Percentiles rank a stretch among this genome's conserved stretches.
Conservation (phyloP, 2,797 vertebrate genomes). For the Onychomys leucogaster region DNA sequence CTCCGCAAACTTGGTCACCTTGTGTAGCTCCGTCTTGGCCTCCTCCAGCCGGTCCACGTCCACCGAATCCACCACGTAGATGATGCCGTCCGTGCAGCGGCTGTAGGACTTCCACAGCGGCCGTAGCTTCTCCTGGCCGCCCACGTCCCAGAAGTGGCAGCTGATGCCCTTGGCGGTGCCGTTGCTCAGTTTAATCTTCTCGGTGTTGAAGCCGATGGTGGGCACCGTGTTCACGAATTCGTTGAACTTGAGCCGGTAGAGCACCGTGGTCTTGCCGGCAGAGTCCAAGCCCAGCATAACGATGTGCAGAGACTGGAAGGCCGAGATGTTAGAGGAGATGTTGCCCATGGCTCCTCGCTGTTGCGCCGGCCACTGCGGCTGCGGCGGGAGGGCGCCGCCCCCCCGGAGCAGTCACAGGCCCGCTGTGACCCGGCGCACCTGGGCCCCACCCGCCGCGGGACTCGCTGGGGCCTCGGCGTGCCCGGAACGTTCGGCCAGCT, state of each 20-base stretch:
- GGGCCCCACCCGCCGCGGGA: slow-evolving; percentile 56
- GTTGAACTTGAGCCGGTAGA: slow-evolving; percentile 97
- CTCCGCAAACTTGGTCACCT: slow-evolving; percentile 97
- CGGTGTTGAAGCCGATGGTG: slow-evolving; percentile 99
- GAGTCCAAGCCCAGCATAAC: slow-evolving; percentile 99
- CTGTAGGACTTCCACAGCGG: slow-evolving; percentile 99
- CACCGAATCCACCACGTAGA: slow-evolving; percentile 99
- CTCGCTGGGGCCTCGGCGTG: neutral
- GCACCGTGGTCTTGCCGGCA: slow-evolving; percentile 97
- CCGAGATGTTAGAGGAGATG: slow-evolving; percentile 95
- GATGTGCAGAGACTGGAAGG: slow-evolving; percentile 98
- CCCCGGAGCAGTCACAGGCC: slow-evolving; percentile 72
- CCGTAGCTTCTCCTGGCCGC: slow-evolving; percentile 98
- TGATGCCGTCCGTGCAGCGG: slow-evolving; percentile 98
- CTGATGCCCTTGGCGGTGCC: slow-evolving; percentile 96
- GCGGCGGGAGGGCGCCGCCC: slow-evolving; percentile 76
- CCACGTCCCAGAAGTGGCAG: slow-evolving; percentile 99
- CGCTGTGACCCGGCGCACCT: slow-evolving; percentile 41
- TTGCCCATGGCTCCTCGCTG: slow-evolving; percentile 92
- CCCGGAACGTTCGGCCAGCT: neutral
- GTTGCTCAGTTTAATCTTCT: slow-evolving; percentile 95
- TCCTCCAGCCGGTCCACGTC: slow-evolving; percentile 97
- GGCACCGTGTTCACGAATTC: slow-evolving; percentile 99
- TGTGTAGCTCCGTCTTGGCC: slow-evolving; percentile 97
- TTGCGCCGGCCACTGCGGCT: slow-evolving; percentile 79